Base-by-base conservation (phyloP, 2,113 vertebrate genomes). In the Equus quagga region DNA sequence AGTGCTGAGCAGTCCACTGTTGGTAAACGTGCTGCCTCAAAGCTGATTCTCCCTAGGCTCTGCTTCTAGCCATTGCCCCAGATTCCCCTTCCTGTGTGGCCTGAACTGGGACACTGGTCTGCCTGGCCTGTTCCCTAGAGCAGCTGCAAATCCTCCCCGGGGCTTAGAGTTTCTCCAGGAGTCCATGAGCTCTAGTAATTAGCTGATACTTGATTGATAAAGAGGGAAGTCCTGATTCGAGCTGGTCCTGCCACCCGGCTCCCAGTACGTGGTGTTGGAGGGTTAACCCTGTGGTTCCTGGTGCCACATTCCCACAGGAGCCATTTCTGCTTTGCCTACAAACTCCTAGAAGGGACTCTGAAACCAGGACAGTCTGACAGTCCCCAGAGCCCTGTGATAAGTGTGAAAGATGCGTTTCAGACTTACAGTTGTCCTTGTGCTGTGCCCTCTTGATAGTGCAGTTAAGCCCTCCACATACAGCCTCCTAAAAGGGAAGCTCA, bases 1-100 rank as follows among this genome's bases (percentile, higher is more conserved):
- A 87, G 56, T 87, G 95, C 95, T 97, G 73, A 86, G 94, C 87
- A 36, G 70, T 85, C 89, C 31, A 84, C 89, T 87, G 46, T 67
- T 78, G 92, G 92, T 83, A 79, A 94, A 73, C 72, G 81, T 65
- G 36, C 75, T 73, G 80, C 67, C 91, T 82, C 28, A 41, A 41
- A 31, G 73, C 54, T 1, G 64, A 26, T 75, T 72, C 62, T 73
- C 64, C 64, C 62, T 24, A 44, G 49, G 62, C 65, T 56, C 49
- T 82, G 56, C 26, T 36, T 72, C 76, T 33, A 46, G 56, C 33
- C n/a, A 28, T 72, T 75, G 84, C 79, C 83, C 69, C 81, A 44
- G 44, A 85, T 83, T 83, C 54, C 46, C 5, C 36, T 69, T 49
- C 24, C 18, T 28, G 23, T 24, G 11, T 2, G 0, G 54, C 58